phyloP scores from a whole-genome alignment of 2,797 vertebrate genomes.

The Megaceryle alcyon region DNA sequence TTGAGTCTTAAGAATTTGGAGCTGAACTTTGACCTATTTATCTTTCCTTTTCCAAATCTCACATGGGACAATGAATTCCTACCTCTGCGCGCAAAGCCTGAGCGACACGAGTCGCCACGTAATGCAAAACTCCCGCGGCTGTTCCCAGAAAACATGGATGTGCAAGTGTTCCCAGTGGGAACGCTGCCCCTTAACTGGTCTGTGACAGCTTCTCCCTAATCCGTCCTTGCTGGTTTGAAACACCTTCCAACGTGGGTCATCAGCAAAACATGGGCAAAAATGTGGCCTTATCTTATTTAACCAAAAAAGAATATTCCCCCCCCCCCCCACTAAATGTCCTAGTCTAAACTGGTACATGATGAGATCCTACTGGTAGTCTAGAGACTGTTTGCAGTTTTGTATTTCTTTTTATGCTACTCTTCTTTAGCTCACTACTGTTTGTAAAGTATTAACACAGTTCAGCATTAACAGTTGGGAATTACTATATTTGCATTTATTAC shows the following conservation, averaged over 20 bases:
- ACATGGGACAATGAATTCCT: neutral
- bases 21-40: neutral
- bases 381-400: neutral
- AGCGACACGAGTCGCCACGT: neutral
- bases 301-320: neutral
- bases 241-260: neutral
- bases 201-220: neutral
- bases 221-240: neutral
- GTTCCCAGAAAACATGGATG: neutral
- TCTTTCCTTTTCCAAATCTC: neutral
- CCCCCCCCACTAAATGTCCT: accelerated
- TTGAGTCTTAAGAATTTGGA: neutral
- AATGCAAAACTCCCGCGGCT: neutral
- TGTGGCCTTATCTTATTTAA: neutral
- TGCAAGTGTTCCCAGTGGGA: accelerated
- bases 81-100: neutral
- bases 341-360: accelerated
- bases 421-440: neutral
- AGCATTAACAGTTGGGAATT: neutral
- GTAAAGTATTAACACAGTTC: neutral
- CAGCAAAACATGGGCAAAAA: neutral
- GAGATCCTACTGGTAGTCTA: neutral
- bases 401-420: neutral
- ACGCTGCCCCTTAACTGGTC: neutral
- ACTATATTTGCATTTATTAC: neutral